Evolutionary conservation across 2,888 invertebrate genomes (phyloP), one percentile per base, ranked within the genome.

Genomic region (Xiphydria camelus): DNA sequence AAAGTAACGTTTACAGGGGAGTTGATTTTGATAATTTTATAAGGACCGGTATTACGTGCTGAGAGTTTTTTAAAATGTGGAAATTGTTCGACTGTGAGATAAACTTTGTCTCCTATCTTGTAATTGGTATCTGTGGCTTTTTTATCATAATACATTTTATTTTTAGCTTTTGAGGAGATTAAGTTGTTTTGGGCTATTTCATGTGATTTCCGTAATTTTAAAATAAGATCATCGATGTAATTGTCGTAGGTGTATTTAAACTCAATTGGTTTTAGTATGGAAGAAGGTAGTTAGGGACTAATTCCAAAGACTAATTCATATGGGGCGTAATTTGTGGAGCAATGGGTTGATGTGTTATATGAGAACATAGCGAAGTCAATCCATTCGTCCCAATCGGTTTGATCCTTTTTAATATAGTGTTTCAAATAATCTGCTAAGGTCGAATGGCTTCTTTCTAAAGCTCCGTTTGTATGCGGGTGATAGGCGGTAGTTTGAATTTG

Each of bases 311-410:
- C 19, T 33, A 64, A 22, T 53, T 64, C 60, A 33, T 55, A 60
- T 12, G 64, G 62, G 4, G 58, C 50, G 25, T 41, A 61, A 25
- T 63, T 52, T 2, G 67, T 64, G 5, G 57, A 43, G 10, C 48
- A 45, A 45, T 69, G 66, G 2, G 55, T 47, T 6, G 55, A 53
- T 2, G 57, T 57, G 21, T 65, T 64, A 39, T 64, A 67, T 1
- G 55, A 51, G 31, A 65, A 64, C 53, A 63, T 57, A 0, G 62
- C 58, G 20, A 60, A 56, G 4, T 43, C 45, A 15, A 71, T 20
- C 49, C 59, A 64, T 25, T 59, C 47, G 39, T 70, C 66, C 68
- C 71, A 73, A 42, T 70, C 56, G 3, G 43, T 43, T 49, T 61
- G 58, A 9, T 62, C 42, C 17, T 41, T 3, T n/a, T 56, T 57